phyloP scores from a whole-genome alignment of 2,888 invertebrate genomes.

The Pseudolycoriella hygida region DNA sequence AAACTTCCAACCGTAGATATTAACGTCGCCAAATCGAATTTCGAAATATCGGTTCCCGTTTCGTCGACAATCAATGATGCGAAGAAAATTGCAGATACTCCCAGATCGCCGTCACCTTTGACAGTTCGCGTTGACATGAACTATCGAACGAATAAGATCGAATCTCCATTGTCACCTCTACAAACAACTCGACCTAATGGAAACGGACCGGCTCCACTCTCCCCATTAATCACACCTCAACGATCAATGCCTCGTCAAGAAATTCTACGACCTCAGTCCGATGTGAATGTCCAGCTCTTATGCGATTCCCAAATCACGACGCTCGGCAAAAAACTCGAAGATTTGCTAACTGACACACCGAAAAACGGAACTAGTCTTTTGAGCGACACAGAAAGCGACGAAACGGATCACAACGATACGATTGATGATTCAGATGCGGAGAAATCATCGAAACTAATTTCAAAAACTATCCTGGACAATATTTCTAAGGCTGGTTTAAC shows the following conservation, averaged over 20 bases:
- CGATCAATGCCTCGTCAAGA: neutral
- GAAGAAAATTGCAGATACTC: conserved; percentile 5
- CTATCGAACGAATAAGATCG: neutral
- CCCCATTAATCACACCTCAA: neutral
- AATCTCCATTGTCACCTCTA: conserved; percentile 4
- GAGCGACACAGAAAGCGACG: conserved; percentile 9
- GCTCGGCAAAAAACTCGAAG: conserved; percentile 20
- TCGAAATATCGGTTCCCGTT: neutral
- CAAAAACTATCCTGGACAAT: conserved; percentile 43
- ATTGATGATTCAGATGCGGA: conserved; percentile 11
- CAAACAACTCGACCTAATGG: conserved; percentile 21
- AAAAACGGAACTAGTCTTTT: neutral
- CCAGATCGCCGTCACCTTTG: conserved; percentile 9
- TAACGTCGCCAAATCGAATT: neutral
- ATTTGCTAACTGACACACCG: conserved; percentile 16
- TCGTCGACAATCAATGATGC: neutral
- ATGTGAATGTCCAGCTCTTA: neutral
- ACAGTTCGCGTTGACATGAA: conserved; percentile 5
- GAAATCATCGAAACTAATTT: conserved; percentile 17
- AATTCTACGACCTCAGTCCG: conserved; percentile 6
- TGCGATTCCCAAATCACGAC: conserved; percentile 22
- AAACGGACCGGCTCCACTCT: conserved; percentile 13
- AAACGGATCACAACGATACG: conserved; percentile 13
- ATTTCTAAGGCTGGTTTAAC: conserved; percentile 50
- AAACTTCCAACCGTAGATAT: neutral